phyloP scores from a whole-genome alignment of 1,140 invertebrate genomes.

The Drosophila pectinifera region DNA sequence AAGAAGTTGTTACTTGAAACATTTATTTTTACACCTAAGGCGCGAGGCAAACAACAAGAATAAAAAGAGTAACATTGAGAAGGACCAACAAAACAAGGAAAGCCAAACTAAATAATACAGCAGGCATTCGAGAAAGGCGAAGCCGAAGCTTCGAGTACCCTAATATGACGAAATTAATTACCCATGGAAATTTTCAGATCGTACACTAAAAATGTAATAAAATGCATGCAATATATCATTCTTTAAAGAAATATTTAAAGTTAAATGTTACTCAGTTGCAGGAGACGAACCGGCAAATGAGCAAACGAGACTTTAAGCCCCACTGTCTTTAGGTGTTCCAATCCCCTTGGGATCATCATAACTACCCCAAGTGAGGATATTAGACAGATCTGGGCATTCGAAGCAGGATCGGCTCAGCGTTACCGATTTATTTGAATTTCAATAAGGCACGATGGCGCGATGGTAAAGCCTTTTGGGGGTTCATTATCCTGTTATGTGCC shows the following conservation, averaged over 20 bases:
- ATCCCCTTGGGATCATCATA: not conserved
- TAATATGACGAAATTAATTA: not conserved
- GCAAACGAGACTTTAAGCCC: no score
- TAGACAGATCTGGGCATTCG: slow-evolving; percentile 23
- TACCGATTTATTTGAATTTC: slow-evolving; percentile 79
- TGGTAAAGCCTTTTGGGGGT: slow-evolving; percentile 27
- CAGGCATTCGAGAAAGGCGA: not conserved
- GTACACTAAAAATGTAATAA: not conserved
- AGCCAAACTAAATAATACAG: slow-evolving; percentile 31
- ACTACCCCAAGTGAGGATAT: slow-evolving; percentile 7
- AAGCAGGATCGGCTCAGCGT: slow-evolving; percentile 14
- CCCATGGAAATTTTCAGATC: no score
- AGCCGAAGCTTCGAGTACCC: not conserved
- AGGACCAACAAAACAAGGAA: slow-evolving; percentile 25
- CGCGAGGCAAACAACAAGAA: slow-evolving; percentile 58
- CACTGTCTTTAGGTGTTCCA: not conserved
- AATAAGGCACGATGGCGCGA: slow-evolving; percentile 56
- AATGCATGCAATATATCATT: no score
- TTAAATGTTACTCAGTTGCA: no score
- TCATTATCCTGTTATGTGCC: slow-evolving; percentile 79
- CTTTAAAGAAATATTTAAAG: no score
- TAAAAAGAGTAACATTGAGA: slow-evolving; percentile 16
- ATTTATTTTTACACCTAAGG: slow-evolving; percentile 83
- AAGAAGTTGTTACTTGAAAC: slow-evolving; percentile 82
- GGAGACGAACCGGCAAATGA: no score